Conservation (phyloP, 2,888 invertebrate species). For the Thereva unica region DNA sequence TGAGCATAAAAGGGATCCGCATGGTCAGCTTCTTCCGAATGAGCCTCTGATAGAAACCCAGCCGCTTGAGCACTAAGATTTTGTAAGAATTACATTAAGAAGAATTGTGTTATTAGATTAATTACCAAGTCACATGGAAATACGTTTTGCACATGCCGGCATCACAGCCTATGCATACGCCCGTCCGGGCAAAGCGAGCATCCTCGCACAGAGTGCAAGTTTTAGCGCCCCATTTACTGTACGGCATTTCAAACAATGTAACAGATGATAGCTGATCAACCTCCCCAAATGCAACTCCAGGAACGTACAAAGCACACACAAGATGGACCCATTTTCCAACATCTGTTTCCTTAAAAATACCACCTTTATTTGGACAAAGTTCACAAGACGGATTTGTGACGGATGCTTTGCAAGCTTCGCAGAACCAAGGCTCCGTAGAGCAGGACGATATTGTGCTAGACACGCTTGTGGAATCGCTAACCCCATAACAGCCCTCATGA, state of each 20-base stretch:
- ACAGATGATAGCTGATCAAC: slow-evolving; percentile 88
- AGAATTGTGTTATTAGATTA: neutral
- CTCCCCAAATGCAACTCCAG: slow-evolving; percentile 96
- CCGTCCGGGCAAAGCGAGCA: slow-evolving; percentile 83
- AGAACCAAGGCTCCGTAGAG: slow-evolving; percentile 99
- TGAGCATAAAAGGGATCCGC: slow-evolving; percentile 98
- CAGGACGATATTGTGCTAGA: slow-evolving; percentile 93
- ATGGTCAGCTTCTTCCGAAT: slow-evolving; percentile 85
- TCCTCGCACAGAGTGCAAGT: slow-evolving; percentile 90
- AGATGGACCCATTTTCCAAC: slow-evolving; percentile 98
- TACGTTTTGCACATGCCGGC: slow-evolving; percentile 97
- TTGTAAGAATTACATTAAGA: neutral
- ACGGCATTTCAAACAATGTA: slow-evolving; percentile 96
- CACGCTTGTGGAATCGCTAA: slow-evolving; percentile 87
- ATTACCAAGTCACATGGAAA: slow-evolving; percentile 95
- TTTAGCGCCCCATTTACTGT: slow-evolving; percentile 93
- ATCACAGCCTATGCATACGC: slow-evolving; percentile 96
- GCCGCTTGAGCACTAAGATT: slow-evolving; percentile 86
- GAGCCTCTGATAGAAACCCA: slow-evolving; percentile 90
- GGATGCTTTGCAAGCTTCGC: slow-evolving; percentile 95
- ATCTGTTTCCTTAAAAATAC: slow-evolving; percentile 95
- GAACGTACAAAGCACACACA: slow-evolving; percentile 96
- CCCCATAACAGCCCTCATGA: slow-evolving; percentile 96
- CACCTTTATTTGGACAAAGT: slow-evolving; percentile 90
- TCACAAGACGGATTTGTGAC: slow-evolving; percentile 89